These are phyloP conservation scores for Drosophila dunni DNA, from an alignment of 1,140 invertebrate genomes.

Conservation along the genomic window DNA sequence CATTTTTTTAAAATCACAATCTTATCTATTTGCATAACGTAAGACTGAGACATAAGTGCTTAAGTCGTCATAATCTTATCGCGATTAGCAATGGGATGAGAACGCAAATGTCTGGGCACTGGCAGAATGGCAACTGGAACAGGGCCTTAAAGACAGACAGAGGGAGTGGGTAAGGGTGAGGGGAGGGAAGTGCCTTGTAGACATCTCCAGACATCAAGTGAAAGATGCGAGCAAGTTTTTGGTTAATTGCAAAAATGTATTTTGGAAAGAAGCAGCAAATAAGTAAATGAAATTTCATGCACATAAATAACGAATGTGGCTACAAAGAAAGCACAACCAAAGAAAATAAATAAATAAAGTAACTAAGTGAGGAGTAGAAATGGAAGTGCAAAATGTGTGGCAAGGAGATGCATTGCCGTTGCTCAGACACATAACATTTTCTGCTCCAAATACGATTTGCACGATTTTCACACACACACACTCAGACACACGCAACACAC, in stretches of 20 bases:
- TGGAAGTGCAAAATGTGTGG: not conserved
- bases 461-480: slow-evolving; percentile 66
- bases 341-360: slow-evolving; percentile 16
- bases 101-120: not conserved
- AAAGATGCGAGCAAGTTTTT: slow-evolving; percentile 26
- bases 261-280: slow-evolving; percentile 5
- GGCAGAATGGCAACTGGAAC: not conserved
- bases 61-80: slow-evolving; percentile 26
- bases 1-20: slow-evolving; percentile 3
- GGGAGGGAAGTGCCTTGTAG: not conserved
- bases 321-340: slow-evolving; percentile 27
- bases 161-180: too few species aligned
- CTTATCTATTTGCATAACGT: slow-evolving; percentile 40
- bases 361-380: not conserved
- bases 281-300: slow-evolving; percentile 46
- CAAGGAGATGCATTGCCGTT: slow-evolving; percentile 18
- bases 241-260: slow-evolving; percentile 37
- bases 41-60: not conserved
- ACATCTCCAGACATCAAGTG: slow-evolving; percentile 26
- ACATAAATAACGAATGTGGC: slow-evolving; percentile 41
- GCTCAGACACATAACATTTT: slow-evolving; percentile 74
- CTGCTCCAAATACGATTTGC: slow-evolving; percentile 81
- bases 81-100: not conserved
- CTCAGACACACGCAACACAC: slow-evolving; percentile 12
- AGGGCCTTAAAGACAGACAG: not conserved